Base-by-base conservation (phyloP, 2,888 invertebrate species). In the Synergus laeviventris region DNA sequence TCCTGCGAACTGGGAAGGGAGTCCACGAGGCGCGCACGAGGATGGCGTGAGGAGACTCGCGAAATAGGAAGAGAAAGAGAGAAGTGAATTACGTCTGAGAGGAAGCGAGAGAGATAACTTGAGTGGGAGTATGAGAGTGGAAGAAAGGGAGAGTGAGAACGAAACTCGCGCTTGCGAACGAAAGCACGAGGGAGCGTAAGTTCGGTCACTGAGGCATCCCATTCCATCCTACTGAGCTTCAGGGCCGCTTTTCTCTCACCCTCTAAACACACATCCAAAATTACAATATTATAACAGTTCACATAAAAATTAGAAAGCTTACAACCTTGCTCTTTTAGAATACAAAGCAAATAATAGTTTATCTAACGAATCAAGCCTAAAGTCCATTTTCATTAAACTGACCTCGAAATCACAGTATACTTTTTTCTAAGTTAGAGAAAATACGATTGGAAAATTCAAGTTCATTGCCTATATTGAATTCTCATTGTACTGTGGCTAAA, bases 181-280 rank as follows among this genome's bases (percentile, higher is more conserved):
- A 85, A 86, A 86, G 87, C 86, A 86, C 86, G 83, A 84, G 87
- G 81, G 87, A 85, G 84, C 86, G 86, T 86, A 87, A 87, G 88
- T 86, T 85, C 88, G 88, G 87, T 89, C 88, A 88, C 88, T 84
- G 87, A 89, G 87, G 88, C 89, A 88, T 87, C 87, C 86, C 87
- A 85, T 87, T 87, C 84, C 84, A 87, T 83, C 83, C 83, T 82
- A 86, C 84, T 84, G 82, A 85, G 84, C 85, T 83, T 79, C 78
- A 66, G 66, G 42, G 76, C 74, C 75, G 73, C 42, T 62, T 73
- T 73, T 77, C 79, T 78, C 82, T 45, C 42, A 42, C n/a, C n/a
- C 61, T 56, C 21, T 21, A n/a, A 62, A 61, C 45, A 49, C 49
- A 49, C 49, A 49, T 54, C 49, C 18, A 54, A 54, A n/a, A 54